Evolutionary conservation across 2,113 vertebrate species (phyloP).

Genomic region (Nerophis ophidion): DNA sequence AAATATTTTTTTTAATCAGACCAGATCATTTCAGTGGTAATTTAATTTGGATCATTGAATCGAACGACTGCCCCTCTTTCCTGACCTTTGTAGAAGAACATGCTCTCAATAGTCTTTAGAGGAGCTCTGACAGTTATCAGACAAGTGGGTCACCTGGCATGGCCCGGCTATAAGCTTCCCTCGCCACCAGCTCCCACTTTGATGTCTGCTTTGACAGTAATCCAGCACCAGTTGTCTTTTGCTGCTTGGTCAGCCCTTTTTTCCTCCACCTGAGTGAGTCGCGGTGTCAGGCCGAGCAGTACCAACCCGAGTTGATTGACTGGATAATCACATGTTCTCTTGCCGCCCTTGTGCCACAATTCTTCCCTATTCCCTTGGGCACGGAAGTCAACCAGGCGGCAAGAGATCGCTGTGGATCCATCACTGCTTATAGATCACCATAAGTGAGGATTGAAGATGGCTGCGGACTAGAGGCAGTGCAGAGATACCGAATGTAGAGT

Average conservation of each 20-base stretch:
- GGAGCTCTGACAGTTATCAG: conserved; percentile 10
- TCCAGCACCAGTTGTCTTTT: conserved; percentile 14
- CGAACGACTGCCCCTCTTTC: conserved; percentile 7
- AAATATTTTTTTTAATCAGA: too few species aligned
- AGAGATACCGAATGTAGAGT: conserved; percentile 30
- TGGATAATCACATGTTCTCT: conserved; percentile 61
- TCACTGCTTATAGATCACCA: conserved; percentile 51
- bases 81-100: conserved; percentile 15
- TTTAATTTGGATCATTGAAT: not conserved
- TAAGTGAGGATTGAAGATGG: conserved; percentile 25
- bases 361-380: conserved; percentile 38
- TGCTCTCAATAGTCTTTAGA: conserved; percentile 2
- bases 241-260: conserved; percentile 26
- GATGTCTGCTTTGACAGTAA: conserved; percentile 27
- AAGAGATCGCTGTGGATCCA: conserved; percentile 51
- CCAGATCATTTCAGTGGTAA: not conserved
- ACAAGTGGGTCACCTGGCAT: not conserved
- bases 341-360: conserved; percentile 30
- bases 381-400: conserved; percentile 40
- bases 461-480: conserved; percentile 10
- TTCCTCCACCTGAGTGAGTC: conserved; percentile 35
- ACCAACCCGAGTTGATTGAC: conserved; percentile 50
- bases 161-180: not conserved
- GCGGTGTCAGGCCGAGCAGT: conserved; percentile 12
- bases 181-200: not conserved